Evolutionary conservation across 1,140 invertebrate species (phyloP), one percentile per base, ranked within the genome.

Genomic region (Orius insidiosus): DNA sequence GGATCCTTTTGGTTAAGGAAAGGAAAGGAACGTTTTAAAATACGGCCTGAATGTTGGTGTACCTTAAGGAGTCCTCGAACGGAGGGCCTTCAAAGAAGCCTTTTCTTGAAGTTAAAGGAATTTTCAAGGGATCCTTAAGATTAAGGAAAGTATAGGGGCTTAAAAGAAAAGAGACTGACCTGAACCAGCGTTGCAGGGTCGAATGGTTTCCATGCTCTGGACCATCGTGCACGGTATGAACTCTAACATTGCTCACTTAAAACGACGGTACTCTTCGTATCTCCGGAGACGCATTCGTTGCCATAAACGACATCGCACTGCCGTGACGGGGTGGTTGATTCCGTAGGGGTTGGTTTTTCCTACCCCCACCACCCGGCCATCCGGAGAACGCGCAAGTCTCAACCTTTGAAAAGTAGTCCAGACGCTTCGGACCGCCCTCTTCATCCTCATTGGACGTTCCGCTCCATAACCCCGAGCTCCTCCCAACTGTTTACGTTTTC

Each of bases 181-280:
- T 31, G 50, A 35, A 15, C 35, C 36, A 24, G 42, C 42, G 41
- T 50, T 50, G 35, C 50, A 52, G 16, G 46, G 42, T 40, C 50
- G 31, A 11, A 52, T 45, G 10, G 46, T 34, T 30, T 48, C 50
- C 36, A 52, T 41, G 46, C 45, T 48, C 16, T 49, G 52, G 13
- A 53, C 52, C 52, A 53, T 53, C 33, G 41, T 50, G 47, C 48
- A 50, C 3, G 48, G 42, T 8, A 53, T 40, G 19, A 53, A 53
- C 41, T 53, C 52, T 38, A 53, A 38, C 52, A 53, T 53, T 8
- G 16, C 52, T 41, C 41, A 43, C 24, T 24, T 24, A 24, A 7
- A 24, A 3, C 24, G 24, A 4, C 24, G 24, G 24, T 3, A 24
- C 24, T 24, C 24, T 24, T 24, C 24, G 3, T 4, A 24, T 24